phyloP scores from a whole-genome alignment of 2,113 vertebrate species.

The Pungitius pungitius region DNA sequence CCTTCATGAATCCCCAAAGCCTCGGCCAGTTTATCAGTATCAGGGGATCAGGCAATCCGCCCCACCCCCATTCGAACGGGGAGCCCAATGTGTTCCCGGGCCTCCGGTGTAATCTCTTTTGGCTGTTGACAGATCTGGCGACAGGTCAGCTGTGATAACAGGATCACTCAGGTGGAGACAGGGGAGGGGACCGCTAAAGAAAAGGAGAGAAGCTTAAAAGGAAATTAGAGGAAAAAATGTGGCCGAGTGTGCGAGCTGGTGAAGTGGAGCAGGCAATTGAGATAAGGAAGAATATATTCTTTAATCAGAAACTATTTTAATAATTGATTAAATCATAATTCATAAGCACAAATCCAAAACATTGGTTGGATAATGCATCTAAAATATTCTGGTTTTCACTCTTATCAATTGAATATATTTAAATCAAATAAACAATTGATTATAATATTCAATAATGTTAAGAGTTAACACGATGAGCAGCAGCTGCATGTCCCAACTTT shows the following conservation, averaged over 20 bases:
- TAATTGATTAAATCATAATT: background rate
- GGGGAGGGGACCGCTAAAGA: slow-evolving; percentile 43
- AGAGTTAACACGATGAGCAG: slow-evolving; percentile 4
- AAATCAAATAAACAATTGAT: background rate
- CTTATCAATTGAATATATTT: background rate
- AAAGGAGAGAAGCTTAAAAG: slow-evolving; percentile 48
- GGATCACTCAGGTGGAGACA: slow-evolving; percentile 68
- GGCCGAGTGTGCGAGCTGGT: slow-evolving; percentile 29
- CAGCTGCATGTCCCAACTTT: slow-evolving; percentile 14
- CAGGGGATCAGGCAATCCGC: slow-evolving; percentile 68
- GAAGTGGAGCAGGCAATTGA: slow-evolving; percentile 8
- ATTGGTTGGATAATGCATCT: background rate
- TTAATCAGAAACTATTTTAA: background rate
- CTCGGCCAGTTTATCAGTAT: slow-evolving; percentile 71
- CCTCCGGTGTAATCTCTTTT: slow-evolving; percentile 75
- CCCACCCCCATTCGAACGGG: slow-evolving; percentile 49
- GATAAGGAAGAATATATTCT: background rate
- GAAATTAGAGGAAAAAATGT: slow-evolving; percentile 35
- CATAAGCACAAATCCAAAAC: background rate
- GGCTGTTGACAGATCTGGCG: slow-evolving; percentile 72
- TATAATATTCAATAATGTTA: slow-evolving; percentile 23
- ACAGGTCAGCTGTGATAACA: slow-evolving; percentile 76
- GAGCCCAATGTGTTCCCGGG: slow-evolving; percentile 54
- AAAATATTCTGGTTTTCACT: background rate
- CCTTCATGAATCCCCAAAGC: slow-evolving; percentile 62